These are phyloP conservation scores for Pygoscelis adeliae DNA, from an alignment of 2,113 vertebrate species.

Conservation along the genomic window DNA sequence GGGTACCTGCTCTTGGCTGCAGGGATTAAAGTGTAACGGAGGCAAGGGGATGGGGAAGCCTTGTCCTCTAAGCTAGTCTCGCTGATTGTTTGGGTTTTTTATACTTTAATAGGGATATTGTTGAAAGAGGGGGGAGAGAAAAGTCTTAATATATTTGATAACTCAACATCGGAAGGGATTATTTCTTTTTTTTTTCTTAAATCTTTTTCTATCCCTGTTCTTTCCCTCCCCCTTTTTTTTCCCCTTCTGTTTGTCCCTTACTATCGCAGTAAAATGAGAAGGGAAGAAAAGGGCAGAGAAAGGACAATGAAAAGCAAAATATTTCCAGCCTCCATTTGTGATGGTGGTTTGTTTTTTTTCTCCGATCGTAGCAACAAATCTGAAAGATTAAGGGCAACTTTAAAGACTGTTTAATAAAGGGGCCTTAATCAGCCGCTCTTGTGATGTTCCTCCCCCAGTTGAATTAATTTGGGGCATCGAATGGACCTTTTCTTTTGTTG, in stretches of 20 bases:
- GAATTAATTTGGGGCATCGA: neutral
- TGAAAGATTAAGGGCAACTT: constrained; percentile 67
- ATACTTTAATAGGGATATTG: neutral
- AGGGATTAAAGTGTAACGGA: neutral
- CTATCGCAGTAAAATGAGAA: neutral
- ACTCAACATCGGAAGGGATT: constrained; percentile 10
- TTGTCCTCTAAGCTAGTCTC: neutral
- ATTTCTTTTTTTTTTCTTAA: neutral
- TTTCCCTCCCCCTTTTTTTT: neutral
- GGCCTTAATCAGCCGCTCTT: neutral
- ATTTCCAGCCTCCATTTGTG: neutral
- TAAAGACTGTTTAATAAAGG: constrained; percentile 47
- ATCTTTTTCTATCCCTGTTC: neutral
- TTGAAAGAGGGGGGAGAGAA: neutral
- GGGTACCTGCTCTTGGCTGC: neutral
- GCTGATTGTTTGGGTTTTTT: neutral
- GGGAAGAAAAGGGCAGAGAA: constrained; percentile 14
- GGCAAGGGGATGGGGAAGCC: neutral
- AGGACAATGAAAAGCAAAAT: constrained; percentile 6
- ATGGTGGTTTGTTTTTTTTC: neutral
- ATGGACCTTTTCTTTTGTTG: neutral
- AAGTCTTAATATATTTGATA: constrained; percentile 29
- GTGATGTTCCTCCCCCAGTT: neutral
- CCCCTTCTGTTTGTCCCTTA: neutral
- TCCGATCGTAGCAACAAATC: neutral